phyloP scores from a whole-genome alignment of 2,797 vertebrate species.

The Otus scops region DNA sequence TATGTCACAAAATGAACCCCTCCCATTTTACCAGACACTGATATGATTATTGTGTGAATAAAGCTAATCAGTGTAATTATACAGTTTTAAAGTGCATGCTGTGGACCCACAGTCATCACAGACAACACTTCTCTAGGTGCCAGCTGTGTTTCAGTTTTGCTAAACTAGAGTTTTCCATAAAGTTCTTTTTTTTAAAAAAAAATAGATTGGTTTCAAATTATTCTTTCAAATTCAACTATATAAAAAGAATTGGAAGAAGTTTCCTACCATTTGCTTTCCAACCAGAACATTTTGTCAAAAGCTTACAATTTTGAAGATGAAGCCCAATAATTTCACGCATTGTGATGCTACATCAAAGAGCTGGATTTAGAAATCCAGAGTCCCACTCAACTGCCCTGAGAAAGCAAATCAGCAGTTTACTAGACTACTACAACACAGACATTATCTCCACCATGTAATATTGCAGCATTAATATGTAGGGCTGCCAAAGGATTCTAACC shows the following conservation, averaged over 20 bases:
- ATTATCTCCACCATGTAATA: not conserved
- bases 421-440: not conserved
- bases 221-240: not conserved
- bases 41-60: conserved; percentile 2
- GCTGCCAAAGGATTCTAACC: not conserved
- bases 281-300: not conserved
- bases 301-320: not conserved
- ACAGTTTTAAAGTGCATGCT: not conserved
- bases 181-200: not conserved
- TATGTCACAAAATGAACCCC: not conserved
- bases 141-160: not conserved
- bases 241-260: not conserved
- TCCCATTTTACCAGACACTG: not conserved
- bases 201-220: not conserved
- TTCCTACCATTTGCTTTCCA: not conserved
- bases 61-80: conserved; percentile 25
- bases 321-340: not conserved
- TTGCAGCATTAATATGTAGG: not conserved
- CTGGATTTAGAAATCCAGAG: not conserved
- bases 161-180: not conserved
- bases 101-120: not conserved
- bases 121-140: not conserved
- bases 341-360: not conserved
- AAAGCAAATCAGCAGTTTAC: not conserved
- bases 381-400: not conserved